These are phyloP conservation scores for Solenodon paradoxus DNA, from an alignment of 2,113 vertebrate genomes.

Conservation along the genomic window DNA sequence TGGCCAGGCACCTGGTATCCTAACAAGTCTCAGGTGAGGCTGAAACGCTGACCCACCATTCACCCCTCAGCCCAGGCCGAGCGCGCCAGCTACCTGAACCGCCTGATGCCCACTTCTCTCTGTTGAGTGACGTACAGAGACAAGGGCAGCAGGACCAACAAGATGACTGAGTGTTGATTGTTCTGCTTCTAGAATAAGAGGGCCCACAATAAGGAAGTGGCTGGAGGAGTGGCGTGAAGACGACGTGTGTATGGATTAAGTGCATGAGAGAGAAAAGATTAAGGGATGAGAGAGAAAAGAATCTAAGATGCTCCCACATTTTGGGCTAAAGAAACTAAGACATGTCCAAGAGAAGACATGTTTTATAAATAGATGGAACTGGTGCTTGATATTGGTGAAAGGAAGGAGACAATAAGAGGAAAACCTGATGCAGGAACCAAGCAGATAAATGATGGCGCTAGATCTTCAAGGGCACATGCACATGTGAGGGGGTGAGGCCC, in stretches of 20 bases:
- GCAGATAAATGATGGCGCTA: neutral
- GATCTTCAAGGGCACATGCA: neutral
- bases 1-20: neutral
- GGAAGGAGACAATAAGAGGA: neutral
- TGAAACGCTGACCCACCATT: accelerated
- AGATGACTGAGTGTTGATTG: neutral
- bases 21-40: neutral
- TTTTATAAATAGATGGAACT: neutral
- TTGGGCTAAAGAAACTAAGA: neutral
- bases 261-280: neutral
- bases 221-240: neutral
- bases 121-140: neutral
- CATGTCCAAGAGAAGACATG: neutral
- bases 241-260: neutral
- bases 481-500: too few species aligned
- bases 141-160: neutral
- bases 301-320: neutral
- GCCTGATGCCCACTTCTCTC: too few species aligned
- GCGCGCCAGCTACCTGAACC: neutral
- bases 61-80: neutral
- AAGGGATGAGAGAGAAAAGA: neutral
- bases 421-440: neutral
- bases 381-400: neutral
- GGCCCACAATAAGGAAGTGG: neutral
- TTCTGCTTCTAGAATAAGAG: neutral